Evolutionary conservation across 2,888 invertebrate genomes (phyloP), one percentile per base, ranked within the genome.

Genomic region (Unio delphinus): DNA sequence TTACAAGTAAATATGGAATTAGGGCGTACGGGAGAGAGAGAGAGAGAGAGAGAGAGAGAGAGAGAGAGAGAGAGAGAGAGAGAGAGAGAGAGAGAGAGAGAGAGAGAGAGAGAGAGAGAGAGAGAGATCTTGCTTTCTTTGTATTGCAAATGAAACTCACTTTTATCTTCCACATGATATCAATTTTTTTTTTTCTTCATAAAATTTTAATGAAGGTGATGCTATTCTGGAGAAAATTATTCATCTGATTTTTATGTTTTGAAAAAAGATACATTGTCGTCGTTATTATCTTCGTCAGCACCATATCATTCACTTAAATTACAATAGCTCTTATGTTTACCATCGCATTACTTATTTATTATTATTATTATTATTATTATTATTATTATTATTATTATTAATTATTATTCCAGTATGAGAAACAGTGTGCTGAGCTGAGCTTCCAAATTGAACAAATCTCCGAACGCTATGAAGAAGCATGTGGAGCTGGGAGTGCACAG

Each of bases 381-480:
- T 59, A 58, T 70, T 65, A 70, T 70, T 63, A 63, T 66, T 66
- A 59, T 59, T 66, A 63, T 64, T 28, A 61, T 62, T 60, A 30
- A 61, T 45, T 60, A 26, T 61, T 54, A 55, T 82, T 92, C 64
- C 92, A 99, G 99, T 98, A 99, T 92, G 99, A 99, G 94, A 95
- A 99, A 90, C 98, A 99, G 92, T 96, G 96, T 92, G 96, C 98
- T 91, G 99, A 99, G 92, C 94, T 99, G 91, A 96, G 96, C 92
- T 98, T 99, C 90, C 98, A 99, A 93, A 95, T 99, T 86, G 99
- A 99, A 91, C 95, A 97, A 91, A 93, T 99, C 90, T 95, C 96
- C 90, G 99, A 99, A 92, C 95, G 98, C 92, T 94, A 99, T 87
- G 99, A 99, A 92, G 99, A 99, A 93, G 98, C 99, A 89, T 98